A percentile compares a stretch with the other conserved stretches of the same genome.
Evolutionary conservation across 2,113 vertebrate genomes (phyloP).

Genomic region (Xyliphius kryptos): DNA sequence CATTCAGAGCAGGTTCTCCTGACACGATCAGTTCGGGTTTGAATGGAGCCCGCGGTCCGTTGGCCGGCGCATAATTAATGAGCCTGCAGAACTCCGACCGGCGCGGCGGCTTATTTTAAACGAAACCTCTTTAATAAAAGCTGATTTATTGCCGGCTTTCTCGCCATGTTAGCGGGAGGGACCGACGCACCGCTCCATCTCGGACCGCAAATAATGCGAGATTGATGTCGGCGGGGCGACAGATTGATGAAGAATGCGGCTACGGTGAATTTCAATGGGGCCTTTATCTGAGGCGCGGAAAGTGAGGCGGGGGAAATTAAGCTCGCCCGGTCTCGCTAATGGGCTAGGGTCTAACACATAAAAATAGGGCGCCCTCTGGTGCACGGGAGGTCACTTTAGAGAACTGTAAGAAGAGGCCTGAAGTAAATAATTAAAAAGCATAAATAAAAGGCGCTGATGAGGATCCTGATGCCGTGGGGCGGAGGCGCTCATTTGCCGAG

Average conservation of each 20-base stretch:
- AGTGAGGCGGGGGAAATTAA: constrained; percentile 30
- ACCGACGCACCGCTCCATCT: constrained; percentile 34
- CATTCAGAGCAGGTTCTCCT: too few relatives aligned
- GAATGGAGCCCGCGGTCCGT: not conserved
- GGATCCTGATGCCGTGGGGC: too few relatives aligned
- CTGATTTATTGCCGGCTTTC: constrained; percentile 29
- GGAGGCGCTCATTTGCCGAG: too few relatives aligned
- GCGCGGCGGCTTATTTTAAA: constrained; percentile 15
- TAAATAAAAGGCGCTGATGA: too few relatives aligned
- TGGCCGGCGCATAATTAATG: not conserved
- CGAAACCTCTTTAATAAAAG: constrained; percentile 36
- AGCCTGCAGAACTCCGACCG: not conserved
- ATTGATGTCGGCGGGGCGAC: constrained; percentile 32
- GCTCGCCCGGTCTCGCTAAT: constrained; percentile 1
- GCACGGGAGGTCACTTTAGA: not conserved
- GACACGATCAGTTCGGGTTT: too few relatives aligned
- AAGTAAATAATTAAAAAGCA: not conserved
- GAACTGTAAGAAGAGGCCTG: not conserved
- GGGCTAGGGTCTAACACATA: not conserved
- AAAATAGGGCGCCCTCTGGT: constrained; percentile 5
- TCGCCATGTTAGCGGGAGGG: constrained; percentile 28
- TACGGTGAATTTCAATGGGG: constrained; percentile 35
- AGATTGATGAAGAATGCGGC: constrained; percentile 37
- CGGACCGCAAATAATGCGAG: constrained; percentile 31
- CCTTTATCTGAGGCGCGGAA: constrained; percentile 31